Evolutionary conservation across 2,888 invertebrate species (phyloP), one percentile per base, ranked within the genome.

Genomic region (Sceliomorpha sp.): DNA sequence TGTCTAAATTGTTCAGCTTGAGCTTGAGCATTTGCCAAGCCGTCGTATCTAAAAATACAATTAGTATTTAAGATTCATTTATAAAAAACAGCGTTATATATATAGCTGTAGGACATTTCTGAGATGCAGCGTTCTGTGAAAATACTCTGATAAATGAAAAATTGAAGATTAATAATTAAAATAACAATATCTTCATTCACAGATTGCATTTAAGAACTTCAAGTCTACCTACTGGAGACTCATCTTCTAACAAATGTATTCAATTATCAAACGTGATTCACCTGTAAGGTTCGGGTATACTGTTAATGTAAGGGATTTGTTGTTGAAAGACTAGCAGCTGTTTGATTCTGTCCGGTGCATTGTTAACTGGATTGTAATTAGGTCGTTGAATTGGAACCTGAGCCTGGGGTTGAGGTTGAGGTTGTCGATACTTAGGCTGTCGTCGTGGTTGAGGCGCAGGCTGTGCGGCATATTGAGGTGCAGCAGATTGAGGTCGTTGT

Each of bases 281-380:
- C 85, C 85, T 82, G 47, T 72, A 82, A 7, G 79, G 85, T 63
- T 83, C 84, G 6, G 86, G 87, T 31, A 87, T 84, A 51, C 80
- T 78, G 69, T 85, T 85, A 32, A 82, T 40, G 67, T 86, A 87
- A n/a, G 87, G 87, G 59, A 87, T 82, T 55, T 86, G 84, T 9
- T 80, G 79, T 56, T 87, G 87, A 48, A 79, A 86, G 20, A 84
- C 80, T 6, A 87, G 76, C 24, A 87, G 47, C 48, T 87, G 81
- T 17, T 84, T 83, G 27, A 88, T 86, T 24, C 81, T 78, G 1
- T 81, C 64, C 0, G 88, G 86, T 4, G 86, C 84, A 34, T 80
- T 82, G 6, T 79, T 73, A 31, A 77, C 81, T n/a, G 83, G 71
- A 20, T 73, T 79, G 70, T 83, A 84, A 62, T 76, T 75, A 0